Evolutionary conservation across 1,140 invertebrate species (phyloP), one percentile per base, ranked within the genome.

Genomic region (Ostrea denselamellosa): DNA sequence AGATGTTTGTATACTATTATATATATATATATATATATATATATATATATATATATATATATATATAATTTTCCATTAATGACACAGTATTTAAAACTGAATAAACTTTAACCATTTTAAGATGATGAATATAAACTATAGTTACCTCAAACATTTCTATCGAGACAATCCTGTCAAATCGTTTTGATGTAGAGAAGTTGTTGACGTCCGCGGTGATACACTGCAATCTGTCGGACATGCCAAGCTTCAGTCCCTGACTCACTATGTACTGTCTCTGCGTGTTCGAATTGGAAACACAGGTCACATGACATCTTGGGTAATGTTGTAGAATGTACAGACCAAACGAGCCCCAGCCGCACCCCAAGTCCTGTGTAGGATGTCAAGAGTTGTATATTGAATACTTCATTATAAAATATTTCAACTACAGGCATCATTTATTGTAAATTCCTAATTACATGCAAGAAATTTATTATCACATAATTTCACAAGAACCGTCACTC

Each of bases 91-190:
- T 44, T 44, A 5, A 44, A 44, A 5, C 5, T 44, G 34, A 44
- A 44, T 44, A 44, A 44, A 44, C 22, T 77, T 25, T 19, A 44
- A 77, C 8, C 34, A 77, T 77, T 5, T 81, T 62, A 17, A 62
- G 19, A 62, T 2, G 19, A 19, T 62, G 28, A 28, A 1, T 28
- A 25, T 14, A 14, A 44, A 44, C 34, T 34, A 22, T 8, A 71
- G 8, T 1, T 83, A 93, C 93, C 92, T 93, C 93, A 92, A 93
- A 93, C 93, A 93, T 93, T 77, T 93, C 93, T 54, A 93, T 93
- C 51, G 93, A 93, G 58, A 93, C 86, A 58, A 93, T 92, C 34
- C 93, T 89, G 87, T 93, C 93, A 88, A 90, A 93, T 71, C 87
- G 86, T 58, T 92, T 91, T 17, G 86, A 62, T 12, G 93, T 93